Conservation (phyloP, 1,140 invertebrate species). For the Pygmarrhopalites habei region DNA sequence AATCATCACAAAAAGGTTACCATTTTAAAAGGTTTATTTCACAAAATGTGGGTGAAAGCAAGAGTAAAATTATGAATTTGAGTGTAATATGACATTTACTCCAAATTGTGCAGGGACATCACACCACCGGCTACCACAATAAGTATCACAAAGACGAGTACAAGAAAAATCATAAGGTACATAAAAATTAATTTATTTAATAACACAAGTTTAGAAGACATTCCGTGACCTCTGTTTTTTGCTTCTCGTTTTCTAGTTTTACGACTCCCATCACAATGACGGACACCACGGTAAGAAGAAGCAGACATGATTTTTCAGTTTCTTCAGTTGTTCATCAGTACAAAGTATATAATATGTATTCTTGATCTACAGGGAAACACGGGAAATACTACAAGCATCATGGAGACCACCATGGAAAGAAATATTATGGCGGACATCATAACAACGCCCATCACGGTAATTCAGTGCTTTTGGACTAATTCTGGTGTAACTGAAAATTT, state of each 20-base stretch:
- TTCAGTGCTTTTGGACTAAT: not conserved
- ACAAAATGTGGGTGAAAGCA: no score
- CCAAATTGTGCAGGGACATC: conserved; percentile 30
- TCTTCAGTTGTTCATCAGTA: not conserved
- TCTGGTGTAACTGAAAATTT: not conserved
- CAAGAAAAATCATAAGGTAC: conserved; percentile 23
- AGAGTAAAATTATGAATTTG: no score
- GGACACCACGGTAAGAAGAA: conserved; percentile 4
- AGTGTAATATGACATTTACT: no score
- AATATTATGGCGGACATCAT: conserved; percentile 31
- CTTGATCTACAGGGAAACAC: not conserved
- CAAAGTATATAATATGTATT: no score
- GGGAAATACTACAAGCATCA: conserved; percentile 21
- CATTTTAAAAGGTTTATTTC: no score
- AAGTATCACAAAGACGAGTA: conserved; percentile 35
- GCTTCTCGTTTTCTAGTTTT: not conserved
- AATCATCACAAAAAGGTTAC: no score
- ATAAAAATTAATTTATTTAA: conserved; percentile 5
- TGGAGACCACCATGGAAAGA: conserved; percentile 25
- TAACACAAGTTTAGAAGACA: not conserved
- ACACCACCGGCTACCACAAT: conserved; percentile 29
- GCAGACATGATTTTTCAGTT: not conserved
- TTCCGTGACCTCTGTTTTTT: not conserved
- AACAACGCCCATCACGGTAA: conserved; percentile 25
- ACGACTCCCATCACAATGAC: conserved; percentile 20